phyloP scores from a whole-genome alignment of 2,888 invertebrate genomes.

The Drosophila robusta region DNA sequence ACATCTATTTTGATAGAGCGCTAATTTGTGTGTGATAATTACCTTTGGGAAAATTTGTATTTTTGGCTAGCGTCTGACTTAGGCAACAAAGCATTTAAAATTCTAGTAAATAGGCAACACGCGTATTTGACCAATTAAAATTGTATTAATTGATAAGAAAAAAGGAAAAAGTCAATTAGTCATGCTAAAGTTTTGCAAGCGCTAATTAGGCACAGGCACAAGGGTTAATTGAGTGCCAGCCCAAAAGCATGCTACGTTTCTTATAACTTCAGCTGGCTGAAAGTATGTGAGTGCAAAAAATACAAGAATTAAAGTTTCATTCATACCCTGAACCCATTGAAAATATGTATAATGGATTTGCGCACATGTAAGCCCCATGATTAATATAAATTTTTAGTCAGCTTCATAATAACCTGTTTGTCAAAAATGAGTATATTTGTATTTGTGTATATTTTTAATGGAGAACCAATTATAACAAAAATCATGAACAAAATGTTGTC shows the following conservation, averaged over 20 bases:
- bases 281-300: slow-evolving; percentile 37
- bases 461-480: no score
- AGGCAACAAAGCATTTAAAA: slow-evolving; percentile 1
- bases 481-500: no score
- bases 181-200: slow-evolving; percentile 11
- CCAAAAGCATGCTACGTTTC: slow-evolving; percentile 45
- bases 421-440: no score
- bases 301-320: background rate
- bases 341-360: no score
- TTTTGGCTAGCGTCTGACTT: slow-evolving; percentile 3
- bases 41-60: slow-evolving; percentile 46
- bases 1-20: slow-evolving; percentile 69
- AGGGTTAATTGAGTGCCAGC: slow-evolving; percentile 44
- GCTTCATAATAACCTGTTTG: no score
- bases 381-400: no score
- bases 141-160: slow-evolving; percentile 65
- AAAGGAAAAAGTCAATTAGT: slow-evolving; percentile 30
- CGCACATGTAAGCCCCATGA: no score
- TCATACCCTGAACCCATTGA: background rate
- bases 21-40: slow-evolving; percentile 65
- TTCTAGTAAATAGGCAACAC: slow-evolving; percentile 15
- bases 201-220: slow-evolving; percentile 42
- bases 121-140: slow-evolving; percentile 56
- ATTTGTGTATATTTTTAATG: no score
- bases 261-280: slow-evolving; percentile 19